Conservation (phyloP, 1,140 invertebrate species). For the Drosophila serrata region DNA sequence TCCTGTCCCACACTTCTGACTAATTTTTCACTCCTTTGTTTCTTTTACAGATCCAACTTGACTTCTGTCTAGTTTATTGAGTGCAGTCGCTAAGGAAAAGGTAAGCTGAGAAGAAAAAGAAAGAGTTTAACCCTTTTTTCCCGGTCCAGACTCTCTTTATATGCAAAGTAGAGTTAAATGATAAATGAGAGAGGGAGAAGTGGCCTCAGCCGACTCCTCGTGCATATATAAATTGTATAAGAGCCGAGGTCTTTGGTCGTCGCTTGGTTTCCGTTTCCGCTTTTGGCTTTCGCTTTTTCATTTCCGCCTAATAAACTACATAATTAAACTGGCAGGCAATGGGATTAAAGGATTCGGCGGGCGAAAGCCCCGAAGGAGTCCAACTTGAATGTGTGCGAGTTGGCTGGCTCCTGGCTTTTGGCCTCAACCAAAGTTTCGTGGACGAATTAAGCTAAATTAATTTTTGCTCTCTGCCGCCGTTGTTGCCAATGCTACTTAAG, state of each 20-base stretch:
- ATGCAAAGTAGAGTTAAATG: conserved; percentile 77
- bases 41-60: conserved; percentile 48
- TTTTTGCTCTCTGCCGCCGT: conserved; percentile 74
- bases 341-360: conserved; percentile 80
- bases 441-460: conserved; percentile 84
- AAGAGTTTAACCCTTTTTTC: conserved; percentile 65
- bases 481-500: conserved; percentile 67
- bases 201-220: conserved; percentile 25
- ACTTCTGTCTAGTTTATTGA: conserved; percentile 69
- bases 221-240: conserved; percentile 45
- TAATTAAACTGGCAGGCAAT: conserved; percentile 84
- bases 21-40: conserved; percentile 32
- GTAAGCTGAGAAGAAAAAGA: conserved; percentile 30
- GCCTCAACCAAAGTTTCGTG: conserved; percentile 76
- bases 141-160: conserved; percentile 27
- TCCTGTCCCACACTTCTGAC: neutral
- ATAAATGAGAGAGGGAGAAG: conserved; percentile 25
- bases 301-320: conserved; percentile 84
- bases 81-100: conserved; percentile 54
- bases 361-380: conserved; percentile 44
- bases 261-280: conserved; percentile 76
- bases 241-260: conserved; percentile 40
- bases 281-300: conserved; percentile 84
- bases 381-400: conserved; percentile 5
- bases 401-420: conserved; percentile 32